A percentile compares a stretch with the other conserved stretches of the same genome.
These are phyloP conservation scores for Bambusicola thoracicus DNA, from an alignment of 2,113 vertebrate genomes.

Conservation along the genomic window DNA sequence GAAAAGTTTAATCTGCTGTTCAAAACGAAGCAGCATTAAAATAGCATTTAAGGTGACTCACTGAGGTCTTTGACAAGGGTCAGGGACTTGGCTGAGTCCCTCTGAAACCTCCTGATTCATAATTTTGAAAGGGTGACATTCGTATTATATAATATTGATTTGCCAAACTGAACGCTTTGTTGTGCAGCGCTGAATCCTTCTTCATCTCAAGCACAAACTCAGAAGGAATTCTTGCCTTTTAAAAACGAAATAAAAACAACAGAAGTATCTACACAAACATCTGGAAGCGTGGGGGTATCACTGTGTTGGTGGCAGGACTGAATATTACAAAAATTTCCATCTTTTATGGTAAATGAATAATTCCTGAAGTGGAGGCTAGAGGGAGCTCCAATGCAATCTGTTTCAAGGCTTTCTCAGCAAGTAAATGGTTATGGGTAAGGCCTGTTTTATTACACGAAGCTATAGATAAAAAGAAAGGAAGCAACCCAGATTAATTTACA, in stretches of 20 bases:
- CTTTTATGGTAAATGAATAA: not conserved
- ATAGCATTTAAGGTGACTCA: not conserved
- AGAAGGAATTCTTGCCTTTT: not conserved
- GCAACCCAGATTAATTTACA: not conserved
- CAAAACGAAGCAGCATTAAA: rapidly evolving
- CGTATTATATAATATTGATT: rapidly evolving
- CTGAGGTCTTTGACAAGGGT: not conserved
- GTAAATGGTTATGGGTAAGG: rapidly evolving
- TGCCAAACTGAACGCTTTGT: rapidly evolving
- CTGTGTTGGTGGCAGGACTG: rapidly evolving
- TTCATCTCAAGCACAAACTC: rapidly evolving
- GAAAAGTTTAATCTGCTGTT: not conserved
- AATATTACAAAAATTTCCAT: rapidly evolving
- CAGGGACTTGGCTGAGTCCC: not conserved
- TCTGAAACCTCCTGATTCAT: not conserved
- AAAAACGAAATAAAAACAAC: not conserved
- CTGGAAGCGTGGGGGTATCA: rapidly evolving
- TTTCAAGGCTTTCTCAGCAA: rapidly evolving
- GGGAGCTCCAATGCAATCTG: conserved; percentile 56
- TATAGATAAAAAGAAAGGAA: not conserved
- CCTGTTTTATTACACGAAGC: rapidly evolving
- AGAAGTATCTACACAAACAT: rapidly evolving
- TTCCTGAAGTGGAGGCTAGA: conserved; percentile 22
- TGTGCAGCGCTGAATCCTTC: rapidly evolving
- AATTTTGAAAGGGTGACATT: rapidly evolving